Base-by-base conservation (phyloP, 2,797 vertebrate genomes). In the Lepus townsendii region DNA sequence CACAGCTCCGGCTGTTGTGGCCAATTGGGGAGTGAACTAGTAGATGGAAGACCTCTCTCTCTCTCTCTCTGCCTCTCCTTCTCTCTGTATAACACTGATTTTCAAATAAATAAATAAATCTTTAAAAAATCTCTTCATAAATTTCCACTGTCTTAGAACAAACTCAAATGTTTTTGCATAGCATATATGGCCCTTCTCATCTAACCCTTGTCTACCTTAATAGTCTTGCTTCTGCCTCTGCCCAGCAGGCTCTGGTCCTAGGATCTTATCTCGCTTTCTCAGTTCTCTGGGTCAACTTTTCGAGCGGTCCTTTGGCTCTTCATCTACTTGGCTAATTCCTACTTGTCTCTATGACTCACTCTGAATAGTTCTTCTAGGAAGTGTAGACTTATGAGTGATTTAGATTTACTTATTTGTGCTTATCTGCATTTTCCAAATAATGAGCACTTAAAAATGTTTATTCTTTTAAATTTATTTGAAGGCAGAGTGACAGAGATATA, bases 221-320 rank as follows among this genome's bases (percentile, higher is more conserved):
- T 0, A 52, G 54, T 32, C 27, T 68, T 71, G 75, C 71, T 72
- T 17, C 10, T 24, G 22, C 11, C 42, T 80, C 60, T 69, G 52
- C 13, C 84, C 11, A 14, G 54, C 35, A 54, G 13, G 17, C 50
- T 87, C 60, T 47, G 50, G 30, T 57, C 47, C 42, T 27, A 24
- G 35, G 83, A 75, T 62, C 42, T 12, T 69, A 72, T 78, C n/a
- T 90, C 78, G 66, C 32, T 88, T 96, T 86, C 60, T 96, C 68
- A 68, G 52, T 54, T 13, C n/a, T 27, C 27, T 69, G 68, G 24
- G 27, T 90, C 16, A 69, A 75, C 42, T 90, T 77, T 95, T 71
- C 65, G 73, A 93, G 50, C 35, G 22, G 9, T 1, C 22, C 2
- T 65, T 95, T 91, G 38, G n/a, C 19, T 89, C 84, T 85, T 65